Base-by-base conservation (phyloP, 2,797 vertebrate species). In the Trachurus trachurus region DNA sequence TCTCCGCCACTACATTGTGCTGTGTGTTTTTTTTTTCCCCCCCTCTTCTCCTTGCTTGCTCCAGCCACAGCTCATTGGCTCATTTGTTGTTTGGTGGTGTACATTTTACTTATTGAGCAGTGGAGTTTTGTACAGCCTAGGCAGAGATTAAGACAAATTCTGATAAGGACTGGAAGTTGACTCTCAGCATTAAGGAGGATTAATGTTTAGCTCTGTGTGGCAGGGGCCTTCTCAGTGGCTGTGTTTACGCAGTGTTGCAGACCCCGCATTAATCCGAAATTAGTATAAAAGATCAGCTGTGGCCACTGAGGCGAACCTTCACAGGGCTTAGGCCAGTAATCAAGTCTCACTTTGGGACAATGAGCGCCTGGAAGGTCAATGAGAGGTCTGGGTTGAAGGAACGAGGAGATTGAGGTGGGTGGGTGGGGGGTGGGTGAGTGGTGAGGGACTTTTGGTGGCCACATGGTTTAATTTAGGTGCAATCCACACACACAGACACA, bases 161-260 rank as follows among this genome's bases (percentile, higher is more conserved):
- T 98, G 94, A 97, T 99, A 98, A 99, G 97, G 96, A 98, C 96
- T 97, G 96, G 96, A 98, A 98, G 98, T 99, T 99, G 98, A 99
- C 97, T 99, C 97, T 97, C 92, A 96, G 98, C 96, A 99, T 99
- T 99, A 99, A 98, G 96, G 96, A 95, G 98, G 98, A 99, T 99
- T 99, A 99, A 97, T 97, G 96, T 97, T 98, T 97, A 97, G 97
- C 97, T 98, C 95, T 94, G 96, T 96, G 97, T 96, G 96, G 97
- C 97, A 95, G 94, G 88, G 94, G 96, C 96, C 96, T 96, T 95
- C 96, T 96, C 95, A 91, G 96, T 96, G 96, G 95, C 96, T 96
- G 94, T 98, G 97, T 99, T 98, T 97, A 98, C 96, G 97, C 96
- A 97, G 96, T 95, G 96, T 95, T 95, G 95, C 94, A 96, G 97